Percentiles rank a stretch among this genome's conserved stretches.
phyloP scores from a whole-genome alignment of 2,888 invertebrate species.

The Lampropteryx suffumata region DNA sequence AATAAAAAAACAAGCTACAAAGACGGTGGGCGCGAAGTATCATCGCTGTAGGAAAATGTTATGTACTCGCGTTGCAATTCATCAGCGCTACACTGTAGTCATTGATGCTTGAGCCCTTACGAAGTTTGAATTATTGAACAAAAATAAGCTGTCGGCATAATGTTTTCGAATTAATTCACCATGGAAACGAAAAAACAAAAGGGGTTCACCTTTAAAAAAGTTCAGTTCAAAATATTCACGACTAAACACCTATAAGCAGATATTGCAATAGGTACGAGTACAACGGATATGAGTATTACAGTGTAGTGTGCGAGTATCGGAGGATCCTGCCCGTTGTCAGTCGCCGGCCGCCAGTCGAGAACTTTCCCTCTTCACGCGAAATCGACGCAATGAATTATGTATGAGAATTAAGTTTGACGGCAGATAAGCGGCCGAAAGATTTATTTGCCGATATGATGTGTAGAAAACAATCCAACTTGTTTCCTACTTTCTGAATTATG shows the following conservation, averaged over 20 bases:
- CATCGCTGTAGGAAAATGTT: too few species aligned
- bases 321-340: slow-evolving; percentile 22
- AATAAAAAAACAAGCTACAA: too few species aligned
- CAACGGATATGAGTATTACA: slow-evolving; percentile 21
- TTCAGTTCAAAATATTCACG: not conserved
- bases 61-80: too few species aligned
- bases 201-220: too few species aligned
- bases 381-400: slow-evolving; percentile 79
- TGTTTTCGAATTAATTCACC: too few species aligned
- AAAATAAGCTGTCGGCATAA: too few species aligned
- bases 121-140: too few species aligned
- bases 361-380: slow-evolving; percentile 68
- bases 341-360: slow-evolving; percentile 57
- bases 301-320: slow-evolving; percentile 19
- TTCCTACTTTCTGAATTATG: slow-evolving; percentile 75
- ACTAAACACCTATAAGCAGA: not conserved
- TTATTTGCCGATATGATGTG: slow-evolving; percentile 81
- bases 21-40: too few species aligned
- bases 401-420: slow-evolving; percentile 81
- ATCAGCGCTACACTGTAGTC: too few species aligned
- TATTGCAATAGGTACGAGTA: slow-evolving; percentile 14
- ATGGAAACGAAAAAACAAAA: too few species aligned
- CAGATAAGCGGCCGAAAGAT: slow-evolving; percentile 79
- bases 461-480: slow-evolving; percentile 81
- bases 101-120: too few species aligned